These are phyloP conservation scores for Drosophila tripunctata DNA, from an alignment of 2,888 invertebrate species.

Conservation along the genomic window DNA sequence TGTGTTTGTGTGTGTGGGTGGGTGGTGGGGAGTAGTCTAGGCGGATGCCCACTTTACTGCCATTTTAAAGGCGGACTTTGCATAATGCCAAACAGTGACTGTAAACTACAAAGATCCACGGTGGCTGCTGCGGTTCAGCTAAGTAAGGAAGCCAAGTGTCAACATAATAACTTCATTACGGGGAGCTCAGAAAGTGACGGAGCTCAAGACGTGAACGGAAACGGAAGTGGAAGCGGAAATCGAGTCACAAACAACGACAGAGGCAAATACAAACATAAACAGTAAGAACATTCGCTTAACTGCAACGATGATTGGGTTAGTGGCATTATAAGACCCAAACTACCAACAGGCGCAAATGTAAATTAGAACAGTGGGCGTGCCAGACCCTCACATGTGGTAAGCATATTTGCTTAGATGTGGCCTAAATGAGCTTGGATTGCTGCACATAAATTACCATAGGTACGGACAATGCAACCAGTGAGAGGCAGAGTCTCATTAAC, in stretches of 20 bases:
- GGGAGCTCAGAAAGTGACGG: constrained; percentile 25
- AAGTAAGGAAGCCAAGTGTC: constrained; percentile 70
- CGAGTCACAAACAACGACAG: too few relatives aligned
- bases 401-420: constrained; percentile 56
- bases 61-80: constrained; percentile 43
- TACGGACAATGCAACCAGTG: constrained; percentile 12
- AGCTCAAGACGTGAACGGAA: constrained; percentile 11
- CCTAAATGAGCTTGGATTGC: constrained; percentile 68
- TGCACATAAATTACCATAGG: constrained; percentile 63
- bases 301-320: constrained; percentile 34
- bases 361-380: constrained; percentile 21
- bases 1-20: background rate
- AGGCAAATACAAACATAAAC: constrained; percentile 57
- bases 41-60: constrained; percentile 19
- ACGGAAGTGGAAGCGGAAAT: background rate
- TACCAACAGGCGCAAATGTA: constrained; percentile 23
- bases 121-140: constrained; percentile 35
- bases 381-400: constrained; percentile 22
- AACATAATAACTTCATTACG: constrained; percentile 79
- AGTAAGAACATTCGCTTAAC: constrained; percentile 42
- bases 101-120: constrained; percentile 62
- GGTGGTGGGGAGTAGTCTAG: background rate
- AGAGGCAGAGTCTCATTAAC: background rate
- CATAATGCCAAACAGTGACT: constrained; percentile 39
- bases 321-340: background rate